Conservation (phyloP, 2,113 vertebrate genomes). For the Cyprinodon variegatus region DNA sequence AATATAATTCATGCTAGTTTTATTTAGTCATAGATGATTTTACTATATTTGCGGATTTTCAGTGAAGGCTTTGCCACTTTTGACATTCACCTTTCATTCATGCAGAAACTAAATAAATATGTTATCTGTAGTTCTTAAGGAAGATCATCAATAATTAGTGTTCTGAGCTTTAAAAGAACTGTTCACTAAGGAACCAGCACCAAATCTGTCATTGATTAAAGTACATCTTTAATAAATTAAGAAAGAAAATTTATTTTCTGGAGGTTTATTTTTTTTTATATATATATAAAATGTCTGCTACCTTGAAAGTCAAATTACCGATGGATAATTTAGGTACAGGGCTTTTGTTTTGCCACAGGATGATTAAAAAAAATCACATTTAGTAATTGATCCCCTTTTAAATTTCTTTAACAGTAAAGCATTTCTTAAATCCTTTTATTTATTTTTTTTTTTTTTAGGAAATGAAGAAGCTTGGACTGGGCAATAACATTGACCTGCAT, state of each 20-base stretch:
- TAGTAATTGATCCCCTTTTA: neutral
- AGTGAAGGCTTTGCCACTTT: no score
- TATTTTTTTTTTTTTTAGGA: constrained; percentile 78
- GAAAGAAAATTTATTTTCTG: neutral
- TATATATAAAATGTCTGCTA: neutral
- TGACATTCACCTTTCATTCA: no score
- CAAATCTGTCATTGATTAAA: neutral
- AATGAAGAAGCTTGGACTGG: constrained; percentile 91
- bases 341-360: neutral
- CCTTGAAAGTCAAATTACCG: neutral
- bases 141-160: no score
- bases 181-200: neutral
- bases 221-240: neutral
- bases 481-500: constrained; percentile 86
- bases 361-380: neutral
- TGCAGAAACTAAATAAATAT: no score
- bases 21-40: no score
- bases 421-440: neutral
- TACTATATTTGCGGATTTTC: no score
- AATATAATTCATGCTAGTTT: no score
- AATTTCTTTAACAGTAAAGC: neutral
- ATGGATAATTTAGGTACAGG: neutral
- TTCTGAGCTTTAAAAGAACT: no score
- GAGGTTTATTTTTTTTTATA: neutral
- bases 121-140: no score